Conservation (phyloP, 2,113 vertebrate genomes). For the Nansenia antarctica region DNA sequence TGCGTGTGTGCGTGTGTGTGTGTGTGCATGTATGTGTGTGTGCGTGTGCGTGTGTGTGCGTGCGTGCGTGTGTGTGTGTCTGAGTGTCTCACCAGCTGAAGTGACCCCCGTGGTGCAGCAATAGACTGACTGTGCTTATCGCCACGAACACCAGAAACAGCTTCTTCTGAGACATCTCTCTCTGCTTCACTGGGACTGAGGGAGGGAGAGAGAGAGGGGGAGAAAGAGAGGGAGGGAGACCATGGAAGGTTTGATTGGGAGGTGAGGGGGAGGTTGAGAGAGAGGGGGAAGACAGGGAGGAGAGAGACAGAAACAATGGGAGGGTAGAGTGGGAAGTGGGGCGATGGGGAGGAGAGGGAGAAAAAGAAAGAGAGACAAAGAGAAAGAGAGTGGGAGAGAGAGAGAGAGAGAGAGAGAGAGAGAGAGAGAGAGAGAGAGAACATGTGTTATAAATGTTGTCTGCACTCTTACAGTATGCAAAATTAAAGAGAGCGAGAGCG, state of each 20-base stretch:
- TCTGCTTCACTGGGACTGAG: constrained; percentile 50
- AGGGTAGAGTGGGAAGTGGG: not conserved
- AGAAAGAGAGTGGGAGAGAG: no score
- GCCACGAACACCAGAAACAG: constrained; percentile 75
- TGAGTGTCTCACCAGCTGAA: constrained; percentile 77
- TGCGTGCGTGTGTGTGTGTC: not conserved
- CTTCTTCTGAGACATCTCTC: constrained; percentile 79
- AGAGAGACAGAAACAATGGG: constrained; percentile 10
- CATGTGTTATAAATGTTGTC: not conserved
- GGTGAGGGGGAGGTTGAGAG: not conserved
- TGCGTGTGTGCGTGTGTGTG: not conserved
- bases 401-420: not conserved
- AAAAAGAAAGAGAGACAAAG: not conserved
- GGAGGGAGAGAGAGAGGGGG: not conserved
- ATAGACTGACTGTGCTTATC: constrained; percentile 77
- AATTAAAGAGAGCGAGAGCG: not conserved
- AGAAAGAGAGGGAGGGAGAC: not conserved
- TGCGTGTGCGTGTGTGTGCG: not conserved
- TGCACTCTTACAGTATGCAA: not conserved
- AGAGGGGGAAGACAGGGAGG: not conserved
- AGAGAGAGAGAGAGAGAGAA: not conserved
- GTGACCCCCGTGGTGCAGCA: constrained; percentile 81
- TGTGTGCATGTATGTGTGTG: not conserved
- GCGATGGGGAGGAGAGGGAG: constrained; percentile 45
- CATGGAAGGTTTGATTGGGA: not conserved